Conservation (phyloP, 2,797 vertebrate species). For the Natrix natrix region DNA sequence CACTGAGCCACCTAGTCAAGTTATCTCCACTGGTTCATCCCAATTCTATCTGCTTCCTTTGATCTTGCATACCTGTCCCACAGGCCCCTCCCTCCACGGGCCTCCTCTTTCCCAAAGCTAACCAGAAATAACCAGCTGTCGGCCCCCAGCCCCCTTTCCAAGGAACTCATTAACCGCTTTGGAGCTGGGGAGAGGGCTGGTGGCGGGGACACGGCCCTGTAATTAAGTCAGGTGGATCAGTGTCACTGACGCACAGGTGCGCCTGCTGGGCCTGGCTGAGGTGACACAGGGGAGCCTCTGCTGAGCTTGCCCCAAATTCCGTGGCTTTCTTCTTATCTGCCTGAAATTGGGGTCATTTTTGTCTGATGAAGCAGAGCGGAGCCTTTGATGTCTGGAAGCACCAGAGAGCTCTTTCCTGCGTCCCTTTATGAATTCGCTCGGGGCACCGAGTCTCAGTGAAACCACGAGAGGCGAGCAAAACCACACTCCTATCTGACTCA, state of each 20-base stretch:
- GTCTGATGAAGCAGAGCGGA: too few relatives aligned
- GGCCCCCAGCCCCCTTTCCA: neutral
- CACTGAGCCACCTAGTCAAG: too few relatives aligned
- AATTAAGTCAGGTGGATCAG: neutral
- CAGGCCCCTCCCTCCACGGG: neutral
- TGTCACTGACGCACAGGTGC: accelerated
- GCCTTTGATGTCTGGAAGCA: neutral
- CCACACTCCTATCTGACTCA: neutral
- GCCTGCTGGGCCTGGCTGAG: neutral
- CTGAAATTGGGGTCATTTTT: neutral
- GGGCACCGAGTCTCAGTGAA: neutral
- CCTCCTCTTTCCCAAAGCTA: neutral
- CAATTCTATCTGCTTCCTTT: neutral
- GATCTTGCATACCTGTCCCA: neutral
- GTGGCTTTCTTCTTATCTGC: neutral
- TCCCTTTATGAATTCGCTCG: too few relatives aligned
- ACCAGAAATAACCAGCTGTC: neutral
- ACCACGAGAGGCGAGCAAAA: neutral
- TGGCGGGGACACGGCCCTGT: neutral
- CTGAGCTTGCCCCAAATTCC: neutral
- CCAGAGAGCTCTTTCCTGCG: accelerated
- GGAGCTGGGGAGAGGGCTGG: neutral
- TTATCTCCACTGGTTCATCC: neutral
- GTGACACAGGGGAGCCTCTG: neutral
- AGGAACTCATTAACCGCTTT: too few relatives aligned